phyloP scores from a whole-genome alignment of 2,888 invertebrate genomes.

The Brenthis daphne region DNA sequence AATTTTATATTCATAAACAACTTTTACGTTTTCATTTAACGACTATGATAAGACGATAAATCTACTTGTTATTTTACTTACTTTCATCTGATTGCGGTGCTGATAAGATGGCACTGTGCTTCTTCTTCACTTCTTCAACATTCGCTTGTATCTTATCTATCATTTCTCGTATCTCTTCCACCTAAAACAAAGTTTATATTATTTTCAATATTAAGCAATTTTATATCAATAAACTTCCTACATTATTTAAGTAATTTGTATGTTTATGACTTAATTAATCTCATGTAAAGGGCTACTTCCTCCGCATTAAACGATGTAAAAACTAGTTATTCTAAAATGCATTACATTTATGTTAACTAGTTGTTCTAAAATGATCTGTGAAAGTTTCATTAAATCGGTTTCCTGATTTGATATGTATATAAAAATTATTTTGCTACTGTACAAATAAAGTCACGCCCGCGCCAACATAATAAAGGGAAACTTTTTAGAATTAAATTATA shows the following conservation, averaged over 20 bases:
- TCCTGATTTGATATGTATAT: too few species aligned
- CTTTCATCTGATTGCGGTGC: conserved; percentile 99
- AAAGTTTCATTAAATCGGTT: too few species aligned
- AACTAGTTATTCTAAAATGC: too few species aligned
- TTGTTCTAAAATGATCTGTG: background rate
- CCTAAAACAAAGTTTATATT: conserved; percentile 80
- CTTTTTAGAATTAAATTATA: too few species aligned
- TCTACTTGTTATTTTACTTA: conserved; percentile 79
- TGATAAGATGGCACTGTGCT: conserved; percentile 99
- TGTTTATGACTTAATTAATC: too few species aligned
- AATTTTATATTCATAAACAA: background rate
- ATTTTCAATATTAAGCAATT: background rate
- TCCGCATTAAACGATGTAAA: too few species aligned
- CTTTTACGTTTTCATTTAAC: background rate
- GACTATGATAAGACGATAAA: background rate
- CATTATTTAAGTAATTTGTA: too few species aligned
- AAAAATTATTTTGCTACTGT: too few species aligned
- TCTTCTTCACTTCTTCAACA: conserved; percentile 99
- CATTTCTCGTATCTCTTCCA: conserved; percentile 99
- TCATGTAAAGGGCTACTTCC: too few species aligned
- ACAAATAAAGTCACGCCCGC: too few species aligned
- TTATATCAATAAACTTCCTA: background rate
- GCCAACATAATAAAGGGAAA: too few species aligned
- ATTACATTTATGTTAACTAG: too few species aligned
- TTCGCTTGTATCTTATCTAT: conserved; percentile 99